phyloP scores from a whole-genome alignment of 2,797 vertebrate genomes.

The Clarias laeviceps region DNA sequence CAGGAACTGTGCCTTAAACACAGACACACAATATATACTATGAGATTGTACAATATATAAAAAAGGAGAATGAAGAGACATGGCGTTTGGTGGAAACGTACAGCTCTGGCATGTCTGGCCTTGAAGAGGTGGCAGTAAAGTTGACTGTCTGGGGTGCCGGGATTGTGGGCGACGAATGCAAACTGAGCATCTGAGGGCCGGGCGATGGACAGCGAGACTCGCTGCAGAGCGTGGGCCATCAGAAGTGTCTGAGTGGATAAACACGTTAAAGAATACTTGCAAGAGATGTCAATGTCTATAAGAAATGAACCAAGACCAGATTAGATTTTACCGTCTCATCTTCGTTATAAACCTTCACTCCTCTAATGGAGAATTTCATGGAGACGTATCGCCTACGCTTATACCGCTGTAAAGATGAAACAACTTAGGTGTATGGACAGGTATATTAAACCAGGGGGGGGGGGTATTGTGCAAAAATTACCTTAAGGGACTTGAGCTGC shows the following conservation, averaged over 20 bases:
- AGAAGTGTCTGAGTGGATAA: slow-evolving; percentile 79
- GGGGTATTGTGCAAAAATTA: slow-evolving; percentile 52
- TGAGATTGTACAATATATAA: not conserved
- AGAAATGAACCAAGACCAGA: not conserved
- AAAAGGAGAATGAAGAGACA: not conserved
- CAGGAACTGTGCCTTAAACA: slow-evolving; percentile 83
- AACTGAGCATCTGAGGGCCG: slow-evolving; percentile 80
- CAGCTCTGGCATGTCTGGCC: slow-evolving; percentile 84
- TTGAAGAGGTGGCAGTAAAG: slow-evolving; percentile 94
- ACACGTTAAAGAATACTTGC: not conserved
- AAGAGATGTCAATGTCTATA: not conserved
- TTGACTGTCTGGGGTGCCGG: slow-evolving; percentile 70
- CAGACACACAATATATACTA: not conserved
- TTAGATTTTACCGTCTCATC: slow-evolving; percentile 80
- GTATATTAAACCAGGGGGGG: not conserved
- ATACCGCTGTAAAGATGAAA: slow-evolving; percentile 71
- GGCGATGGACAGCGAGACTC: slow-evolving; percentile 87
- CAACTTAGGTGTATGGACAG: not conserved
- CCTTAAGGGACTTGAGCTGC: slow-evolving; percentile 82
- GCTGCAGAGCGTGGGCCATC: slow-evolving; percentile 89
- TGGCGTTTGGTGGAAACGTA: slow-evolving; percentile 58
- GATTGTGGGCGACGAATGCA: slow-evolving; percentile 91
- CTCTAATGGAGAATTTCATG: slow-evolving; percentile 89
- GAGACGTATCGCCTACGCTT: slow-evolving; percentile 76
- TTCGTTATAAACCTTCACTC: slow-evolving; percentile 88